Evolutionary conservation across 1,140 invertebrate species (phyloP), one percentile per base, ranked within the genome.

Genomic region (Nasonia longicornis): DNA sequence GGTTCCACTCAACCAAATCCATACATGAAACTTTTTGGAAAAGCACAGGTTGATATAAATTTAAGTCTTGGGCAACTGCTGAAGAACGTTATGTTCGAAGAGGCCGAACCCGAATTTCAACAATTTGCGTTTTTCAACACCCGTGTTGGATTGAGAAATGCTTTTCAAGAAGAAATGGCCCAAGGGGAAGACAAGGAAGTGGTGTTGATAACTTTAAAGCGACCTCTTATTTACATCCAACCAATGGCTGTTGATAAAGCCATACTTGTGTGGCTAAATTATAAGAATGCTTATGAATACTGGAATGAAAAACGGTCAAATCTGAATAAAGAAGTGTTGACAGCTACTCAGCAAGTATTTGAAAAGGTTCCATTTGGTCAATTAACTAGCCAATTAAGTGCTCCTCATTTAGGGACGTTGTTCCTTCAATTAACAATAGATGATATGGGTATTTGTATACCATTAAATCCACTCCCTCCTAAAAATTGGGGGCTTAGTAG

Each of bases 201-300:
- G 8, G 95, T 99, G 12, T 91, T 99, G 16, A 97, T 99, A 69
- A 97, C 96, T 0, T 90, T 99, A 1, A 97, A 96, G 85, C 91
- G 97, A 74, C 98, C 98, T 0, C 92, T 99, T 71, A 95, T 99
- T 78, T 98, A 98, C 89, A 95, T 98, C 58, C 98, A 99, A 90
- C 98, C 98, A 0, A 94, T 97, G 85, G 97, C 98, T 4, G 95
- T 99, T 63, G 98, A 99, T 89, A 96, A 97, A 89, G 98, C 98
- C 38, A 98, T 99, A 82, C 92, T 99, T 1, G 97, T 99, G 11
- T 99, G 98, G 98, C 91, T 99, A 67, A 99, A 99, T 91, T 99
- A 99, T 88, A 98, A 98, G 90, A 99, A 98, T 91, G 98, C 98
- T 0, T 99, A 99, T 87, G 98, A 99, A 88, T 99, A 99, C 90